Evolutionary conservation across 2,797 vertebrate species (phyloP).

Genomic region (Chaetodon trifasciatus): DNA sequence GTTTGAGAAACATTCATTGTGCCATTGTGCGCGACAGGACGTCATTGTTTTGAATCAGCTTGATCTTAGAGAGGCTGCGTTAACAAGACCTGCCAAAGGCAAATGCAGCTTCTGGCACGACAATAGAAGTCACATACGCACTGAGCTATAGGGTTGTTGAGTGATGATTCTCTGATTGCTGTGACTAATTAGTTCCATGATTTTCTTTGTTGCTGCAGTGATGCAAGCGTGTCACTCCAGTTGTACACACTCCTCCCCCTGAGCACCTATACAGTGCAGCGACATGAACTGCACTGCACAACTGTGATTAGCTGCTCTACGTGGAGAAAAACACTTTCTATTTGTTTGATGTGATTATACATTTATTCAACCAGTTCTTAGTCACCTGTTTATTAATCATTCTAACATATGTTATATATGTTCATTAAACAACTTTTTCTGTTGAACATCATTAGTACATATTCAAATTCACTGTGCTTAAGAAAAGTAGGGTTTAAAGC

Average conservation of each 20-base stretch:
- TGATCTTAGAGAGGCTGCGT: neutral
- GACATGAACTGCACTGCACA: conserved; percentile 5
- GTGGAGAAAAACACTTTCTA: neutral
- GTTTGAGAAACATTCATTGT: neutral
- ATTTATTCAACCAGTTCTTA: neutral
- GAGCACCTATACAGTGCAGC: neutral
- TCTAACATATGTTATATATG: neutral
- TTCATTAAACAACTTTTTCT: neutral
- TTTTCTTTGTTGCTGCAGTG: neutral
- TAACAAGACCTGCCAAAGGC: neutral
- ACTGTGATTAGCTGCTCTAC: neutral
- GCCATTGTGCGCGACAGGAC: neutral
- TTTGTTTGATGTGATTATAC: neutral
- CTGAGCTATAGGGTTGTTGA: neutral
- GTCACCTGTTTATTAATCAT: neutral
- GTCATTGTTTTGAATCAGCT: neutral
- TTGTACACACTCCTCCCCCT: neutral
- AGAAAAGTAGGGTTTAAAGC: neutral
- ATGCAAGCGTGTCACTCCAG: neutral
- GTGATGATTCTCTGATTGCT: conserved; percentile 30
- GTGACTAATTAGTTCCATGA: neutral
- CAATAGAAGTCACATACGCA: neutral
- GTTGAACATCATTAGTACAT: neutral
- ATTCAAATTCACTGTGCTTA: neutral
- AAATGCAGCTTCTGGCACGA: neutral